phyloP scores from a whole-genome alignment of 2,888 invertebrate species.

The Eupithecia exiguata region DNA sequence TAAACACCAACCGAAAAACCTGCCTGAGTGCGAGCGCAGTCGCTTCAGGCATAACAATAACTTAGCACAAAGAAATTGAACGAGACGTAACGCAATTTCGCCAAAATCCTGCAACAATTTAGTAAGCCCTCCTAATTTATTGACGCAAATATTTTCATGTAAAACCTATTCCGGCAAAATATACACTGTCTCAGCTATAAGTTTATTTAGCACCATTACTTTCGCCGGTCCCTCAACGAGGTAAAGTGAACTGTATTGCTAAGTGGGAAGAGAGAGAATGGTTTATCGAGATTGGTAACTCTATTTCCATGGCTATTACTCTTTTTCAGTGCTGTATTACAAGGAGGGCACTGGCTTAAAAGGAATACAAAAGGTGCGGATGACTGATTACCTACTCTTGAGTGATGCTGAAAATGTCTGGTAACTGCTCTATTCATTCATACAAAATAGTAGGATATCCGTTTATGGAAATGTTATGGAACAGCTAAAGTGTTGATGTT shows the following conservation, averaged over 20 bases:
- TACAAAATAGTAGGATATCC: conserved; percentile 1
- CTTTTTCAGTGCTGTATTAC: conserved; percentile 60
- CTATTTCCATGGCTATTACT: conserved; percentile 65
- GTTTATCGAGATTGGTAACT: conserved; percentile 49
- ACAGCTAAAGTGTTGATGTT: neutral
- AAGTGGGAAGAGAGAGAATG: conserved; percentile 45
- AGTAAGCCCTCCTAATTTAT: conserved; percentile 45
- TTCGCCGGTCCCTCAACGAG: conserved; percentile 40
- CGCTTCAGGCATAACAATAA: conserved; percentile 15
- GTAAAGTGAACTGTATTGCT: conserved; percentile 48
- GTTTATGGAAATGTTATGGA: conserved; percentile 19
- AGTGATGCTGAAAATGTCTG: conserved; percentile 47
- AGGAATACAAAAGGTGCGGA: conserved; percentile 56
- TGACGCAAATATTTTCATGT: conserved; percentile 46
- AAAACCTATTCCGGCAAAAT: conserved; percentile 49
- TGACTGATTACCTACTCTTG: conserved; percentile 60
- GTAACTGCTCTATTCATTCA: conserved; percentile 20
- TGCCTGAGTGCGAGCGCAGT: neutral
- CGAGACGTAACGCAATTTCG: conserved; percentile 25
- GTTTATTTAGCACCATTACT: conserved; percentile 55
- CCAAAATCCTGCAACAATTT: conserved; percentile 37
- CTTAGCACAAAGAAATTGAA: conserved; percentile 22
- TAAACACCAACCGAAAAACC: neutral
- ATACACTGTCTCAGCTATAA: conserved; percentile 51
- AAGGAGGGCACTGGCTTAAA: conserved; percentile 51